A percentile compares a stretch with the other conserved stretches of the same genome.
Conservation (phyloP, 2,888 invertebrate species). For the Papilio elwesi region DNA sequence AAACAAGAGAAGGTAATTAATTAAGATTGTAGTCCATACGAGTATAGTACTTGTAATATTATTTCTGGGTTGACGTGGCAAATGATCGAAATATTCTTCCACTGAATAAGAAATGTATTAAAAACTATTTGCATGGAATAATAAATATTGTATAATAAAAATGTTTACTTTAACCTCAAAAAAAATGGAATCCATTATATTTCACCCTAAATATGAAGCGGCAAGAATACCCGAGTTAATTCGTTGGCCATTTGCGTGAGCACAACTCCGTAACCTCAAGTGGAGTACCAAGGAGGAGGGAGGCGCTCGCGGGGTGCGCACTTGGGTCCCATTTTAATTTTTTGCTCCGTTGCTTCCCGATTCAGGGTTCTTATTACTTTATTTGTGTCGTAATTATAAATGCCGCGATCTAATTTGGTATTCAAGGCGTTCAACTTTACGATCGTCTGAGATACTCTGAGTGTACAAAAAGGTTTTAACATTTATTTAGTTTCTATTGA, state of each 20-base stretch:
- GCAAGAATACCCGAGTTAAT: conserved; percentile 34
- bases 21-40: too few relatives aligned
- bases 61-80: too few relatives aligned
- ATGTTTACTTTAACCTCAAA: conserved; percentile 20
- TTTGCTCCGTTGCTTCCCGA: conserved; percentile 68
- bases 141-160: conserved; percentile 13
- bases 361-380: conserved; percentile 55
- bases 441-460: conserved; percentile 27
- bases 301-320: conserved; percentile 35
- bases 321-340: conserved; percentile 70
- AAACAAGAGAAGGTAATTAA: too few relatives aligned
- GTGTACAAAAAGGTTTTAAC: conserved; percentile 34
- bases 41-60: too few relatives aligned
- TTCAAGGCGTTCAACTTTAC: conserved; percentile 49
- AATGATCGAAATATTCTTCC: not conserved
- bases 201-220: conserved; percentile 28
- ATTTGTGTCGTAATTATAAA: conserved; percentile 75
- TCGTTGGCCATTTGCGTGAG: conserved; percentile 38
- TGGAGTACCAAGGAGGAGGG: conserved; percentile 20
- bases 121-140: not conserved
- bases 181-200: conserved; percentile 25
- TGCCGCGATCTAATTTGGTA: conserved; percentile 54
- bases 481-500: conserved; percentile 41
- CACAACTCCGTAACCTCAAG: conserved; percentile 41
- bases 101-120: not conserved